Conservation (phyloP, 2,113 vertebrate genomes). For the Gadus chalcogrammus region DNA sequence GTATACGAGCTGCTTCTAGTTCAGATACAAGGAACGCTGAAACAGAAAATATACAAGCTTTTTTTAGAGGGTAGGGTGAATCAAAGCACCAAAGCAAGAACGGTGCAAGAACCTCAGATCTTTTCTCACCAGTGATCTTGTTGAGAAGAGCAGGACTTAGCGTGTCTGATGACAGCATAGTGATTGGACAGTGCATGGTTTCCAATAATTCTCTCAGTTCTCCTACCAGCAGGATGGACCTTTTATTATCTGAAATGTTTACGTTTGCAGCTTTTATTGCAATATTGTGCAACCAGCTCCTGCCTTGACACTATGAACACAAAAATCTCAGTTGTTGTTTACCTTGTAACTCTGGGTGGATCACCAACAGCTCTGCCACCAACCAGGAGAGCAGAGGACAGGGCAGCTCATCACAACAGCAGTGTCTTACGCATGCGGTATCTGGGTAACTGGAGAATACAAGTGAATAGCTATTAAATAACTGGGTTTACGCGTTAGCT, state of each 20-base stretch:
- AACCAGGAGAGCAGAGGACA: constrained; percentile 74
- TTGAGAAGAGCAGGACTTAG: constrained; percentile 51
- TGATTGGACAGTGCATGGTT: constrained; percentile 54
- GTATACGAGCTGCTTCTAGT: constrained; percentile 62
- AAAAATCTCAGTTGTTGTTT: background rate
- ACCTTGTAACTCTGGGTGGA: constrained; percentile 53
- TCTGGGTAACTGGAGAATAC: constrained; percentile 57
- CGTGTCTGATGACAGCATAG: constrained; percentile 48
- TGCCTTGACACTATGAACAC: background rate
- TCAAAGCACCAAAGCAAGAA: background rate
- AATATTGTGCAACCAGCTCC: background rate
- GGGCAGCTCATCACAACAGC: constrained; percentile 70
- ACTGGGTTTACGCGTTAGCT: no score
- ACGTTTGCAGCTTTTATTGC: background rate
- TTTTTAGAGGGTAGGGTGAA: background rate
- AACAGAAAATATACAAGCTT: background rate
- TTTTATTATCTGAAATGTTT: background rate
- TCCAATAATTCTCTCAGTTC: constrained; percentile 64
- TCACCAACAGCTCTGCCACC: constrained; percentile 41
- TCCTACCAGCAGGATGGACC: constrained; percentile 50
- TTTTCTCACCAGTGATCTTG: constrained; percentile 64
- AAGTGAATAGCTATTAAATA: background rate
- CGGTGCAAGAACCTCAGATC: no score
- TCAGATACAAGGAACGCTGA: constrained; percentile 72
- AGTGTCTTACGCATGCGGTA: constrained; percentile 47